Conservation (phyloP, 2,797 vertebrate species). For the Antennarius maculatus region DNA sequence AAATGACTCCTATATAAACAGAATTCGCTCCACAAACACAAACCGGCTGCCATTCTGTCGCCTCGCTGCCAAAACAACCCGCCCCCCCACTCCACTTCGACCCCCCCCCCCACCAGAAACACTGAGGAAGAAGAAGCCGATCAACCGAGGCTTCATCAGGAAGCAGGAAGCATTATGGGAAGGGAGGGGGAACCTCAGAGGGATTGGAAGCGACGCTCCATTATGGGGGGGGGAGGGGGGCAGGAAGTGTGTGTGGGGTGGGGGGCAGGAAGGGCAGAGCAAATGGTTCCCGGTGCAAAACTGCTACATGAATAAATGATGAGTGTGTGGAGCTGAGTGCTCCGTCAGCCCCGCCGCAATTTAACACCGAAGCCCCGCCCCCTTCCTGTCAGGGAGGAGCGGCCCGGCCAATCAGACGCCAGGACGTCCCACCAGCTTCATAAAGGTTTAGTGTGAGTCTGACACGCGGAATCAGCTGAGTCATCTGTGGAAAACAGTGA, state of each 20-base stretch:
- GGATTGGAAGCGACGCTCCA: conserved; percentile 30
- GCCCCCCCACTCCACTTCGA: too few relatives aligned
- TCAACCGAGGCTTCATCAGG: conserved; percentile 21
- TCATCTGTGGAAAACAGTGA: too few relatives aligned
- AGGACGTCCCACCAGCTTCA: too few relatives aligned
- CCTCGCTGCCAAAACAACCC: conserved; percentile 5
- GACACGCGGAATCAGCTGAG: too few relatives aligned
- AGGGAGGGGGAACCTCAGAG: conserved; percentile 12
- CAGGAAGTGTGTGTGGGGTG: too few relatives aligned
- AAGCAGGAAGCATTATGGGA: conserved; percentile 10
- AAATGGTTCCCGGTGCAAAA: conserved; percentile 68
- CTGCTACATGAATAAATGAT: conserved; percentile 71
- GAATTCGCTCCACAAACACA: conserved; percentile 9
- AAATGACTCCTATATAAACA: too few relatives aligned
- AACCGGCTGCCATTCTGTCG: neutral
- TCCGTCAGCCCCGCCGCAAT: conserved; percentile 48
- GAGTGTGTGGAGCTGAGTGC: conserved; percentile 62
- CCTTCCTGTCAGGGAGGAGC: neutral
- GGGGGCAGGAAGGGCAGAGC: conserved; percentile 10
- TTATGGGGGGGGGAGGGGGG: conserved; percentile 25
- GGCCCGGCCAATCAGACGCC: neutral
- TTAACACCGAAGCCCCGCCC: neutral
- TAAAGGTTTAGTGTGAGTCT: too few relatives aligned
- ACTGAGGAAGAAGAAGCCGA: neutral
- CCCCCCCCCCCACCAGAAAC: neutral